Base-by-base conservation (phyloP, 2,888 invertebrate species). In the Protonemura montana region DNA sequence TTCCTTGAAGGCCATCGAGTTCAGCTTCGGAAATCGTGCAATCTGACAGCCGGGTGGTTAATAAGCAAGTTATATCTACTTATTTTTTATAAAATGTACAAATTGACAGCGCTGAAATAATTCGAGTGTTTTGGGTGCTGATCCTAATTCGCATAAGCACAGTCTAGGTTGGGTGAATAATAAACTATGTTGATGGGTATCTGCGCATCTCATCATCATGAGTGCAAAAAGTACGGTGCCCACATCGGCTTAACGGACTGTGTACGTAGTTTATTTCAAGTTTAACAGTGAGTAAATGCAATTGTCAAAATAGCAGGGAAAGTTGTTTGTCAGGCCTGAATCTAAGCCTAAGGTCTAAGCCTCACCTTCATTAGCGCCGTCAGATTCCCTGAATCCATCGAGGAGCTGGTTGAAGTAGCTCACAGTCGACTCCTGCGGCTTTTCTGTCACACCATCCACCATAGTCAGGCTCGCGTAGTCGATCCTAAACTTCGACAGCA, bases 401-500 rank as follows among this genome's bases (percentile, higher is more conserved):
- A 96, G 93, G 76, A 97, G 91, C 41, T 94, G 93, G 88, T 96
- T 94, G 90, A 97, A 97, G 89, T 95, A 94, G 87, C 93, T 92
- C 89, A 94, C 93, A 7, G 97, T 97, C 78, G 94, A 94, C 0
- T 94, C 93, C 88, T 94, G 94, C 0, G 98, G 98, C 89, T 95
- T 94, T 88, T 97, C 96, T 42, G 95, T 96, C 87, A 98, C 95
- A 89, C 98, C 98, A 88, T 97, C 95, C 87, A 99, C 96, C 94
- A 99, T 98, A 87, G 95, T 96, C 88, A 99, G 93, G 89, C 97
- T 96, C 0, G 97, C 96, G 91, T 97, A 99, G 91, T 98, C 96
- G 89, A 99, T 97, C 16, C 99, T 94, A 92, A 99, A 98, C 92
- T 99, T 99, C 0, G 95, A 94, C 89, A 99, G 92, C 86, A 99